Evolutionary conservation across 1,140 invertebrate species (phyloP).

Genomic region (Pogonomyrmex barbatus): DNA sequence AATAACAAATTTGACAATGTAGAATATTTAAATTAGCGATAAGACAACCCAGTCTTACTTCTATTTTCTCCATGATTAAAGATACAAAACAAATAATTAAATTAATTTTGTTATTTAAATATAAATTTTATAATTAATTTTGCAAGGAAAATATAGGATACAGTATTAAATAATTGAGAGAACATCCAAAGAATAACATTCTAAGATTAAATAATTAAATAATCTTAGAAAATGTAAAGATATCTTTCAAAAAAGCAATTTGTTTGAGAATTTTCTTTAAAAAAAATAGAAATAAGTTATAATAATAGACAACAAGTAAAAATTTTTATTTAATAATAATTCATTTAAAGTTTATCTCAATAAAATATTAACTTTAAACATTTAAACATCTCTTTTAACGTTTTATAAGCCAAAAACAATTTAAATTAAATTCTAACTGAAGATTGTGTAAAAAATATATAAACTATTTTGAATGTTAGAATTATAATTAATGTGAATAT

Average conservation of each 20-base stretch:
- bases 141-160: neutral
- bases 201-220: too few species aligned
- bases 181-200: too few species aligned
- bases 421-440: neutral
- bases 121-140: neutral
- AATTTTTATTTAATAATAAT: neutral
- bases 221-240: too few species aligned
- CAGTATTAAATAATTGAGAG: neutral
- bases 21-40: conserved; percentile 23
- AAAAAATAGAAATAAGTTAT: neutral
- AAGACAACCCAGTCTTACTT: conserved; percentile 41
- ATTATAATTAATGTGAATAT: conserved; percentile 32
- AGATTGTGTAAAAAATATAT: neutral
- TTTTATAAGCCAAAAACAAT: conserved; percentile 20
- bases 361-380: conserved; percentile 26
- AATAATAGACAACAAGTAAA: neutral
- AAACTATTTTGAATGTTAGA: conserved; percentile 64
- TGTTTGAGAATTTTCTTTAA: neutral
- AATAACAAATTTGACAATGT: conserved; percentile 49
- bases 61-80: neutral
- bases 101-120: neutral
- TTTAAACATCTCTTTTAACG: neutral
- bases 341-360: neutral
- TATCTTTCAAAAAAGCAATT: too few species aligned
- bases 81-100: neutral